phyloP scores from a whole-genome alignment of 1,140 invertebrate genomes.

The Drosophila suzukii region DNA sequence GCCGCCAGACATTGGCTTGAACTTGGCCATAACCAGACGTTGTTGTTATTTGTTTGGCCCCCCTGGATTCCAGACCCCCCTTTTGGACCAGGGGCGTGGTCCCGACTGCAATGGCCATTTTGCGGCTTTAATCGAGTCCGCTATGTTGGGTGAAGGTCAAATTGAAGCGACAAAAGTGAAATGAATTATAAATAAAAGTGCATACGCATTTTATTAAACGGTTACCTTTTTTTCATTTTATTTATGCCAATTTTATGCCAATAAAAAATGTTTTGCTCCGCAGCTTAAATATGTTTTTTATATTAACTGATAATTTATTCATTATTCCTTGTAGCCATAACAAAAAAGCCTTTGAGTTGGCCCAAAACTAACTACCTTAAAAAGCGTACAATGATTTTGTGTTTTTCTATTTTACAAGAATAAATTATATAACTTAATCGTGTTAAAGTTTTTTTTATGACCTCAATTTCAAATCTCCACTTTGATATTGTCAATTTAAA shows the following conservation, averaged over 20 bases:
- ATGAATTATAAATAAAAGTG: constrained; percentile 24
- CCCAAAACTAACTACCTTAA: constrained; percentile 2
- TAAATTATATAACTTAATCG: too few relatives aligned
- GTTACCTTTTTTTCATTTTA: background rate
- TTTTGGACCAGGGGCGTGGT: constrained; percentile 6
- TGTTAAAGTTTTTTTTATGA: background rate
- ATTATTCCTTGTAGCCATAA: background rate
- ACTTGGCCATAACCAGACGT: constrained; percentile 51
- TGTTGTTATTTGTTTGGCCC: constrained; percentile 27
- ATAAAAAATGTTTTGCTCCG: constrained; percentile 6
- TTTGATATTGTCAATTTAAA: background rate
- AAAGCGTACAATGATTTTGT: too few relatives aligned
- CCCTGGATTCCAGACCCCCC: background rate
- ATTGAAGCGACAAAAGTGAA: constrained; percentile 14
- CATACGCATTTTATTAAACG: constrained; percentile 9
- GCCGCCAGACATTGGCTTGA: constrained; percentile 56
- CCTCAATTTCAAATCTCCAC: background rate
- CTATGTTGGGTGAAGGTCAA: constrained; percentile 33
- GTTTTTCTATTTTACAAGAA: too few relatives aligned
- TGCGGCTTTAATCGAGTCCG: constrained; percentile 30
- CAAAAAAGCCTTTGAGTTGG: constrained; percentile 2
- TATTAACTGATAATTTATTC: background rate
- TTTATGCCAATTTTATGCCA: background rate
- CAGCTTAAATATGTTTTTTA: constrained; percentile 7
- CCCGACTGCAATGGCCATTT: constrained; percentile 13